Evolutionary conservation across 2,113 vertebrate genomes (phyloP), one percentile per base, ranked within the genome.

Genomic region (Theropithecus gelada): DNA sequence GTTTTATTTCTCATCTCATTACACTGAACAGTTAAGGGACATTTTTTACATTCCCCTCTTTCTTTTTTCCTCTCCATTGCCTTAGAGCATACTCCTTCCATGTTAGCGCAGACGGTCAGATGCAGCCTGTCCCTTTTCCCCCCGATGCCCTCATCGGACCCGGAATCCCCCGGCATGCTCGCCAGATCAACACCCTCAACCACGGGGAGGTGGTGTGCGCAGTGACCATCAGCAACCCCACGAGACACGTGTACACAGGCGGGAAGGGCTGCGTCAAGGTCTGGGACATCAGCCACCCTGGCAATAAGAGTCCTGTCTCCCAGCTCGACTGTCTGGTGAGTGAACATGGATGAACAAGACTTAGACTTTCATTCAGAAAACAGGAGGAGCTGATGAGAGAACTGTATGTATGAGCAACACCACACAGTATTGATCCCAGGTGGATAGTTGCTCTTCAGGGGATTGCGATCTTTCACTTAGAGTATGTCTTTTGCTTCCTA

Each of bases 211-310:
- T 99, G 85, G 99, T 99, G 59, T 99, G 99, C 40, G 99, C 99
- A 0, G 99, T 99, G 66, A 99, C 99, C 92, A 99, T 99, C 98
- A 99, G 99, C 98, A 99, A 99, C 96, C 99, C 99, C 95, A 99
- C 99, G 0, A 98, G 99, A 96, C 99, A 99, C 0, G 99, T 99
- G 95, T 99, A 99, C 97, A 99, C 99, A 0, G 99, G 99, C 22
- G 99, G 99, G 80, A 99, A 99, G 96, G 99, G 99, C 1, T 99
- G 99, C 0, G 99, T 99, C 95, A 99, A 99, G 90, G 99, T 99
- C 88, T 99, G 99, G 99, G 99, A 99, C 97, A 99, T 99, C 97
- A 99, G 99, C 32, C 99, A 99, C 0, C 99, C 99, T 7, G 99
- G 99, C 89, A 99, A 99, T 97, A 99, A 99, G 98, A 99, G 99